These are phyloP conservation scores for Chelmon rostratus DNA, from an alignment of 2,797 vertebrate genomes.

Conservation along the genomic window DNA sequence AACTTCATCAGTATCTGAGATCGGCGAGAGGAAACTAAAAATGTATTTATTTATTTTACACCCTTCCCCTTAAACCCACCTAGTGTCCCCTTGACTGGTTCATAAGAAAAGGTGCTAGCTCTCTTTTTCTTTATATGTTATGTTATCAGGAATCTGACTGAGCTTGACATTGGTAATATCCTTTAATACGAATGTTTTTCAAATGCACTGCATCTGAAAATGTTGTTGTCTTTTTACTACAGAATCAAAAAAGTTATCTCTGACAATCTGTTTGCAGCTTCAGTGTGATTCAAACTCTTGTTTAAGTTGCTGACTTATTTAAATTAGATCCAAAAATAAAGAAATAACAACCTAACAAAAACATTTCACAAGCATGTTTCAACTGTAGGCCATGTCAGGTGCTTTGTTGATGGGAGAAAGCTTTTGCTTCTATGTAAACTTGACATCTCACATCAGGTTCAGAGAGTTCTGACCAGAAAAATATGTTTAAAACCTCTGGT, in stretches of 20 bases:
- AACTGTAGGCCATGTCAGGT: neutral
- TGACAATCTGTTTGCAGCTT: neutral
- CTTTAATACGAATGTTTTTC: conserved; percentile 10
- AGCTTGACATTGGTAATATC: neutral
- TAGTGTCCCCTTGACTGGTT: neutral
- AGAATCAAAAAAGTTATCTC: neutral
- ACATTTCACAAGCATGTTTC: neutral
- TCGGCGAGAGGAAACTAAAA: neutral
- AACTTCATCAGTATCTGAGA: neutral
- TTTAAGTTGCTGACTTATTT: neutral
- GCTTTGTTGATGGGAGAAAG: neutral
- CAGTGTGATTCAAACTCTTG: neutral
- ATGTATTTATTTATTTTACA: neutral
- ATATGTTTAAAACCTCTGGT: conserved; percentile 61
- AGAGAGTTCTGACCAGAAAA: conserved; percentile 55
- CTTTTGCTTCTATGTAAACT: conserved; percentile 6
- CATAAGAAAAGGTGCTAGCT: no score
- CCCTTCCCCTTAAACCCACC: neutral
- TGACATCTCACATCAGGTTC: conserved; percentile 49
- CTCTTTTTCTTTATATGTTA: no score
- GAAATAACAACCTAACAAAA: neutral
- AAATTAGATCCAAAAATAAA: neutral
- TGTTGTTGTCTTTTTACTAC: neutral
- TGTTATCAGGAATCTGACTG: neutral
- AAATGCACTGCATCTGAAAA: neutral